Evolutionary conservation across 1,140 invertebrate genomes (phyloP), one percentile per base, ranked within the genome.

Genomic region (Leptopilina clavipes): DNA sequence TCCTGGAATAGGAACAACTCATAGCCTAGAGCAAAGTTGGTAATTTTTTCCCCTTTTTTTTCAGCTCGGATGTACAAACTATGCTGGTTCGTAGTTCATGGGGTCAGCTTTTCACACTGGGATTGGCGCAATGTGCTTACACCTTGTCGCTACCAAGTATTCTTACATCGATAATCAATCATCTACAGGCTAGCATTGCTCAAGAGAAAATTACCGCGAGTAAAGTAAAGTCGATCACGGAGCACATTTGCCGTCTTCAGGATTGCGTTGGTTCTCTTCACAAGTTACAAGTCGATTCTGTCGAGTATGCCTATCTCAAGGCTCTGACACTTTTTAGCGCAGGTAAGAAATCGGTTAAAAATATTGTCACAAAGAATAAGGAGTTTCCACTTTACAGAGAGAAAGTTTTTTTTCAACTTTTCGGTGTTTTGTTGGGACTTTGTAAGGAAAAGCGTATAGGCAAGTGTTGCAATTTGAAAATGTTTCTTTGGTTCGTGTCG

Each of bases 41-140:
- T 14, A 11, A 44, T 44, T 14, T 48, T n/a, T 12, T 48, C 10
- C 77, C 19, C 43, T 80, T 79, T 86, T 83, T 76, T 91, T 91
- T 79, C 19, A 98, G 97, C 77, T 92, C 94, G 74, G 96, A 98
- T 75, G 93, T 95, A 70, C 97, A 98, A 91, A 94, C 95, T 75
- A 92, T 93, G 7, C 88, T 99, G 48, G 91, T 99, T 44, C 94
- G 95, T 84, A 94, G 94, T 77, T 96, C 94, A 83, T 99, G 98
- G 98, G 94, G 96, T 85, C 97, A 99, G 86, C 87, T 99, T 73
- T 98, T 99, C 89, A 94, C 95, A 3, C 91, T 99, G 17, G 97
- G 97, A 8, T 91, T 99, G 74, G 95, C 97, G 1, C 97, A 99
- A 88, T 98, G 96, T 88, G 93, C 96, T 12, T 93, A 95, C 31